phyloP scores from a whole-genome alignment of 2,113 vertebrate species.

The Crypturellus undulatus region DNA sequence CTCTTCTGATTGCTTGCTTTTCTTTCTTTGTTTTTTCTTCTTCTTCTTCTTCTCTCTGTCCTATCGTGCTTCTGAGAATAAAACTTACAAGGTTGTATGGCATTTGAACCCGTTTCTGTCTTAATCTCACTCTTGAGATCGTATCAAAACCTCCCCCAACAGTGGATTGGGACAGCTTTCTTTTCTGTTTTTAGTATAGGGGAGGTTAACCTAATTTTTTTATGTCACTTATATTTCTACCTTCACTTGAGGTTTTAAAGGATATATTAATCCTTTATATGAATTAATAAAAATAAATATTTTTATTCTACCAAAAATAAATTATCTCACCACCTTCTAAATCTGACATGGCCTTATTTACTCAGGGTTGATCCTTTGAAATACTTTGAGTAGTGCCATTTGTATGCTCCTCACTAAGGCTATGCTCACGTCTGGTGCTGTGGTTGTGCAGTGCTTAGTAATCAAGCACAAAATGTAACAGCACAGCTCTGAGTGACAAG shows the following conservation, averaged over 20 bases:
- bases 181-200: neutral
- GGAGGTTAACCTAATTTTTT: neutral
- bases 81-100: too few relatives aligned
- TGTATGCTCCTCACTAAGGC: neutral
- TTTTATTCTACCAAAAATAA: neutral
- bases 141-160: too few relatives aligned
- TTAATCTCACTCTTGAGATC: too few relatives aligned
- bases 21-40: too few relatives aligned
- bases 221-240: neutral
- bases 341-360: neutral
- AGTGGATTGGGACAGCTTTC: neutral
- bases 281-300: neutral
- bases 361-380: neutral
- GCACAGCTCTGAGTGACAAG: neutral
- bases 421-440: rapidly evolving
- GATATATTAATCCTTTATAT: neutral
- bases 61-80: too few relatives aligned
- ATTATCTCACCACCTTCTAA: neutral
- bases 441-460: neutral
- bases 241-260: neutral
- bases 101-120: too few relatives aligned
- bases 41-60: too few relatives aligned
- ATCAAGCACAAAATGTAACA: neutral
- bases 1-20: too few relatives aligned
- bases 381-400: neutral